Evolutionary conservation across 2,888 invertebrate species (phyloP).

Genomic region (Mesoligia furuncula): DNA sequence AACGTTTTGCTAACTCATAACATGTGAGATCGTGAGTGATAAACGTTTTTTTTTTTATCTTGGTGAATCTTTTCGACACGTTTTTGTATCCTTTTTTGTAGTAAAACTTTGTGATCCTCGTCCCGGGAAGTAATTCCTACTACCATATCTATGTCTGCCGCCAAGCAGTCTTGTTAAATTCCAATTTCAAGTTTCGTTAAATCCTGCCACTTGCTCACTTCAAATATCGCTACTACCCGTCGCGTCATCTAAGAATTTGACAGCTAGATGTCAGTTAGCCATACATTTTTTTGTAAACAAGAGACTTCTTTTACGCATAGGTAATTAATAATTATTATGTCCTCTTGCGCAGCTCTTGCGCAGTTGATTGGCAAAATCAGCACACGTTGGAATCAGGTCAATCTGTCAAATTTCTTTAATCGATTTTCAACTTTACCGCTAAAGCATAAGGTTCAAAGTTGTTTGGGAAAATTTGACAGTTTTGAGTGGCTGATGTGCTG

Average conservation of each 20-base stretch:
- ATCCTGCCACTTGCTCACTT: too few relatives aligned
- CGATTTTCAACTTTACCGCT: too few relatives aligned
- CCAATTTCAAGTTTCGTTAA: not conserved
- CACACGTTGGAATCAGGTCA: not conserved
- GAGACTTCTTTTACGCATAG: not conserved
- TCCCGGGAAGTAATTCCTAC: not conserved
- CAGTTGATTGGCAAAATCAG: not conserved
- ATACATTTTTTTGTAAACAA: not conserved
- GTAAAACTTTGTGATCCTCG: not conserved
- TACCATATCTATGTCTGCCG: not conserved
- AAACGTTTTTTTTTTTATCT: not conserved
- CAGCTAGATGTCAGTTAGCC: not conserved
- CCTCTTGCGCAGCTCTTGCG: not conserved
- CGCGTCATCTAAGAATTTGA: not conserved
- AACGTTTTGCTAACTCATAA: slow-evolving; percentile 37
- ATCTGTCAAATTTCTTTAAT: too few relatives aligned
- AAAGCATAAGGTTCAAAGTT: too few relatives aligned
- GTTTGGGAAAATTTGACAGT: too few relatives aligned
- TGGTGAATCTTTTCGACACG: not conserved
- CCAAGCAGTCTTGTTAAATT: not conserved
- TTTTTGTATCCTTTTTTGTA: not conserved
- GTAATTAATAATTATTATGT: too few relatives aligned
- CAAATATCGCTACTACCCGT: too few relatives aligned
- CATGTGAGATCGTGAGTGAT: slow-evolving; percentile 11
- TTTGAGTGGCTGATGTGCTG: too few relatives aligned